A percentile compares a stretch with the other conserved stretches of the same genome.
Evolutionary conservation across 2,888 invertebrate genomes (phyloP).

Genomic region (Scaptomyza reducta): DNA sequence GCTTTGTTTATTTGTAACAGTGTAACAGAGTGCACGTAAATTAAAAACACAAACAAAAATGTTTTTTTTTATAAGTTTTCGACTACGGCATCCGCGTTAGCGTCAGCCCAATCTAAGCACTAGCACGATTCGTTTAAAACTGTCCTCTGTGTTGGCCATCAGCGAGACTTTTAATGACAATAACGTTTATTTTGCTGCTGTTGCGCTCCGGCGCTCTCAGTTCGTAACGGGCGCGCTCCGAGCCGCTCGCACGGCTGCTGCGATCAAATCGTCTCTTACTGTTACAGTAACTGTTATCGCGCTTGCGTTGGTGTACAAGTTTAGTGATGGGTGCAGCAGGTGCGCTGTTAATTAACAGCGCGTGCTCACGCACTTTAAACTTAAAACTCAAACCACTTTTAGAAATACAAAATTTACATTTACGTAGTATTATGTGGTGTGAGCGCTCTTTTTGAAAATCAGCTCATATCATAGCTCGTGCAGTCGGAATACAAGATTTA

Average conservation of each 20-base stretch:
- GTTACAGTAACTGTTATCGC: constrained; percentile 43
- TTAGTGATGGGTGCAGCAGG: constrained; percentile 42
- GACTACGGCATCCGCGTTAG: constrained; percentile 10
- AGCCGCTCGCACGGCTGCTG: constrained; percentile 52
- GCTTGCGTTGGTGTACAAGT: constrained; percentile 1
- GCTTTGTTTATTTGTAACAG: no score
- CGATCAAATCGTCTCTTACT: constrained; percentile 37
- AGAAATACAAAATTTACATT: not conserved
- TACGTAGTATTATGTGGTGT: not conserved
- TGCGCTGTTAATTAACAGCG: constrained; percentile 54
- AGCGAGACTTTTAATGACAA: constrained; percentile 58
- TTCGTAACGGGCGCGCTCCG: constrained; percentile 37
- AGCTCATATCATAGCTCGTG: no score
- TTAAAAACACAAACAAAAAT: constrained; percentile 14
- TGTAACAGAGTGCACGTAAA: constrained; percentile 12
- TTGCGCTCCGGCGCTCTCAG: constrained; percentile 44
- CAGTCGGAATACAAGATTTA: no score
- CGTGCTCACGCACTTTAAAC: constrained; percentile 9
- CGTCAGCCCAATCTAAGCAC: constrained; percentile 52
- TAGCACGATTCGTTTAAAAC: constrained; percentile 67
- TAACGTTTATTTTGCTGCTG: constrained; percentile 51
- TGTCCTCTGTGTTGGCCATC: constrained; percentile 69
- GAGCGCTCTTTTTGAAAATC: not conserved
- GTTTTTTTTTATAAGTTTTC: constrained; percentile 4
- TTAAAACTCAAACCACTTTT: not conserved